A percentile compares a stretch with the other conserved stretches of the same genome.
Conservation (phyloP, 2,797 vertebrate species). For the Sebastes trivittatus region DNA sequence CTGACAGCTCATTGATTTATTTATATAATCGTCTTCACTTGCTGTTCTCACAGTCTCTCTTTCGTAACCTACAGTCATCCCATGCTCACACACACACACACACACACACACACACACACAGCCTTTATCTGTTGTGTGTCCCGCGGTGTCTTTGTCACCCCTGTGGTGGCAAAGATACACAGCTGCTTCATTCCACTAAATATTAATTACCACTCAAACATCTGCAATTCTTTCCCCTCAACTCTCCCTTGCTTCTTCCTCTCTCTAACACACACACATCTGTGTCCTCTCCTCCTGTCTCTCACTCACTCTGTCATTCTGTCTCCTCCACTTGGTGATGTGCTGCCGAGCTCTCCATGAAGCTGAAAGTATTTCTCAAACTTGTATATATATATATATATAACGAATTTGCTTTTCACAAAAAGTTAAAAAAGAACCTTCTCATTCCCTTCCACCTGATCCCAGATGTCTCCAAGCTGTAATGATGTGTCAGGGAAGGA, state of each 20-base stretch:
- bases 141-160: slow-evolving; percentile 4
- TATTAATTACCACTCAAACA: slow-evolving; percentile 69
- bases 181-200: slow-evolving; percentile 56
- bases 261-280: slow-evolving; percentile 18
- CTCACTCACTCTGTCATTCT: slow-evolving; percentile 13
- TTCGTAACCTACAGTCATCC: not conserved
- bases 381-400: not conserved
- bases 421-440: not conserved
- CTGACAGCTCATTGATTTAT: slow-evolving; percentile 43
- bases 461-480: slow-evolving; percentile 79
- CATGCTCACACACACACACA: not conserved
- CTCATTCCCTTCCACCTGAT: not conserved
- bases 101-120: not conserved
- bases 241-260: slow-evolving; percentile 1
- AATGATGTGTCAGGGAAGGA: slow-evolving; percentile 82
- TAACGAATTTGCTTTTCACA: not conserved
- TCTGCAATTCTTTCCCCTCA: slow-evolving; percentile 46
- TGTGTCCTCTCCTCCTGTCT: slow-evolving; percentile 1
- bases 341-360: slow-evolving; percentile 30
- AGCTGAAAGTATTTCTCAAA: slow-evolving; percentile 27
- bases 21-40: slow-evolving; percentile 27
- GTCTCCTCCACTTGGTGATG: slow-evolving; percentile 6
- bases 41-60: slow-evolving; percentile 7
- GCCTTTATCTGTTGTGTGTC: slow-evolving; percentile 27
- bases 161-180: slow-evolving; percentile 35